Evolutionary conservation across 2,888 invertebrate genomes (phyloP).

Genomic region (Autographa gamma): DNA sequence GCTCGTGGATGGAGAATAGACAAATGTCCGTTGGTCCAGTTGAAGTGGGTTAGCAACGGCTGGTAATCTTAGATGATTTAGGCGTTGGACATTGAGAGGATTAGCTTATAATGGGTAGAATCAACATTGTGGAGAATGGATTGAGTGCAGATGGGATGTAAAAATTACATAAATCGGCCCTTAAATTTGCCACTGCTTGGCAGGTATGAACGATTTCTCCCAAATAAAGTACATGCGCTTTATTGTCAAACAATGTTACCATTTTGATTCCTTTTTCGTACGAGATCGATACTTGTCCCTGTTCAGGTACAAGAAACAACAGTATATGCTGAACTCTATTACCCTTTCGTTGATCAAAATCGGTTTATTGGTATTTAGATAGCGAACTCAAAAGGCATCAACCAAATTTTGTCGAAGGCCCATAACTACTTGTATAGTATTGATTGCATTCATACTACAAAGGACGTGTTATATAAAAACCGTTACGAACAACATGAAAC

Average conservation of each 20-base stretch:
- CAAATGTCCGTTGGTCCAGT: constrained; percentile 22
- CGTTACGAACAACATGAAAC: background rate
- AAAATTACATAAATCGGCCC: too few species aligned
- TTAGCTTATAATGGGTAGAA: too few species aligned
- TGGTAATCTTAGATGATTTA: background rate
- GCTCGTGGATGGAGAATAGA: background rate
- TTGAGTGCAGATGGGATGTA: too few species aligned
- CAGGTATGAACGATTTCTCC: too few species aligned
- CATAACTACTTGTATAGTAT: constrained; percentile 2
- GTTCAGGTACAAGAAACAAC: background rate
- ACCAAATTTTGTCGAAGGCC: background rate
- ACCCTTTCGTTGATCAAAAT: too few species aligned
- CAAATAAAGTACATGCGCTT: too few species aligned
- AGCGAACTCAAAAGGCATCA: background rate
- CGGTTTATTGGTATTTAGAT: too few species aligned
- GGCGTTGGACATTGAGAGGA: background rate
- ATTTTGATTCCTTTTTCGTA: too few species aligned
- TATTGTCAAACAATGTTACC: too few species aligned
- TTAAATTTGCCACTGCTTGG: too few species aligned
- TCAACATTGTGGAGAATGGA: background rate
- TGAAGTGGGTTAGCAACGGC: background rate
- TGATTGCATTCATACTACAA: background rate
- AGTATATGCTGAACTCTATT: background rate
- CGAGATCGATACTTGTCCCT: background rate
- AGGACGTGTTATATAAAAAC: background rate